These are phyloP conservation scores for Strix aluco DNA, from an alignment of 2,113 vertebrate species.

Conservation along the genomic window DNA sequence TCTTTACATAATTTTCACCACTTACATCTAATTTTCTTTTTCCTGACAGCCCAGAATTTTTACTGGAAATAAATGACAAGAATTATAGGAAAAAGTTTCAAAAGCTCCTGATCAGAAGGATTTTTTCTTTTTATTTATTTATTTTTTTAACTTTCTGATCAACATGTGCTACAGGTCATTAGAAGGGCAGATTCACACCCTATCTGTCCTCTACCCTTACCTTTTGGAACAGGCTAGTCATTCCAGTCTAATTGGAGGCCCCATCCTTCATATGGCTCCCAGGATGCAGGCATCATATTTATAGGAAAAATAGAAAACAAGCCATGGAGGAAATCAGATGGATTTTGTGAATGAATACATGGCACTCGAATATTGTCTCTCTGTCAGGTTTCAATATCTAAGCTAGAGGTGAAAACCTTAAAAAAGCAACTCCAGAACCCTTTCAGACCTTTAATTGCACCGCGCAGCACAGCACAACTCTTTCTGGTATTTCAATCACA, in stretches of 20 bases:
- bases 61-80: background rate
- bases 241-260: background rate
- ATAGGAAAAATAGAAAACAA: background rate
- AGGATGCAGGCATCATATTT: background rate
- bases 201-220: background rate
- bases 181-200: background rate
- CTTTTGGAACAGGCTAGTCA: background rate
- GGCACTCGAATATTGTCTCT: background rate
- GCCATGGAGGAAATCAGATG: background rate
- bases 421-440: slow-evolving; percentile 28
- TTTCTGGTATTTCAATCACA: slow-evolving; percentile 16
- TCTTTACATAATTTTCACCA: background rate
- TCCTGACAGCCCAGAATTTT: background rate
- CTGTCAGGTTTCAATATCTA: slow-evolving; percentile 9
- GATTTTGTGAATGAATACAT: background rate
- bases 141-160: background rate
- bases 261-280: background rate
- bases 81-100: background rate
- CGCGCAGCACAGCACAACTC: slow-evolving; percentile 3
- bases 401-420: slow-evolving; percentile 23
- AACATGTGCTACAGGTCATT: background rate
- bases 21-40: background rate
- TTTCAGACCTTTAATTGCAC: slow-evolving; percentile 50
- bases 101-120: background rate
- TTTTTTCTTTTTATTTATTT: background rate